Evolutionary conservation across 2,113 vertebrate genomes (phyloP).

Genomic region (Urocitellus parryii): DNA sequence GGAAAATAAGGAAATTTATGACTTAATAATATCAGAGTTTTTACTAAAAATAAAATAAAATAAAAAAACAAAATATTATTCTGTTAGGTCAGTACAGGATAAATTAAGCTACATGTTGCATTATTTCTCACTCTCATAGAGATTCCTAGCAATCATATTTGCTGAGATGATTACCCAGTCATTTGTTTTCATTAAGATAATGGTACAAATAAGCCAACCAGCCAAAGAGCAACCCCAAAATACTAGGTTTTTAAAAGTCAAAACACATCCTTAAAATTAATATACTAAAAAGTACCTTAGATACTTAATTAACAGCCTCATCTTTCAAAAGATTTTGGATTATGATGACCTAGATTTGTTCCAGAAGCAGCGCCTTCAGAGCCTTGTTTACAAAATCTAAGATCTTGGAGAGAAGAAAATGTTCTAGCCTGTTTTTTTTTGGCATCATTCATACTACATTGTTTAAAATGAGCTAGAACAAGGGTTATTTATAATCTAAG

Average conservation of each 20-base stretch:
- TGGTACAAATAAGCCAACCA: constrained; percentile 19
- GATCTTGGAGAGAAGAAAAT: constrained; percentile 80
- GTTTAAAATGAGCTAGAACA: constrained; percentile 82
- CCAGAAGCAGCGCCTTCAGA: constrained; percentile 57
- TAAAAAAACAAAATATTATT: background rate
- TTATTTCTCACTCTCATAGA: background rate
- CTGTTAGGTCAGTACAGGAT: background rate
- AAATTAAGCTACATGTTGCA: constrained; percentile 1
- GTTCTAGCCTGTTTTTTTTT: constrained; percentile 77
- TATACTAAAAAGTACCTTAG: constrained; percentile 54
- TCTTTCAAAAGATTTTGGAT: constrained; percentile 64
- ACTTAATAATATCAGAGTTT: constrained; percentile 18
- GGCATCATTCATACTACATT: constrained; percentile 80
- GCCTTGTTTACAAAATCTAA: constrained; percentile 77
- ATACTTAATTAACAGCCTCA: constrained; percentile 52
- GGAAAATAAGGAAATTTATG: background rate
- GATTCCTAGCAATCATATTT: constrained; percentile 4
- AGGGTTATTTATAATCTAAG: constrained; percentile 82
- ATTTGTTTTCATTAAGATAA: constrained; percentile 39
- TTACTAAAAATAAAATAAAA: background rate
- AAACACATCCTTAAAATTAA: constrained; percentile 57
- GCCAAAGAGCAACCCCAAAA: background rate
- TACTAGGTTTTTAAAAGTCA: constrained; percentile 41
- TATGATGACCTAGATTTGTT: constrained; percentile 73
- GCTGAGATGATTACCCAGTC: constrained; percentile 37